These are phyloP conservation scores for Teleogryllus oceanicus DNA, from an alignment of 2,888 invertebrate species.

Conservation along the genomic window DNA sequence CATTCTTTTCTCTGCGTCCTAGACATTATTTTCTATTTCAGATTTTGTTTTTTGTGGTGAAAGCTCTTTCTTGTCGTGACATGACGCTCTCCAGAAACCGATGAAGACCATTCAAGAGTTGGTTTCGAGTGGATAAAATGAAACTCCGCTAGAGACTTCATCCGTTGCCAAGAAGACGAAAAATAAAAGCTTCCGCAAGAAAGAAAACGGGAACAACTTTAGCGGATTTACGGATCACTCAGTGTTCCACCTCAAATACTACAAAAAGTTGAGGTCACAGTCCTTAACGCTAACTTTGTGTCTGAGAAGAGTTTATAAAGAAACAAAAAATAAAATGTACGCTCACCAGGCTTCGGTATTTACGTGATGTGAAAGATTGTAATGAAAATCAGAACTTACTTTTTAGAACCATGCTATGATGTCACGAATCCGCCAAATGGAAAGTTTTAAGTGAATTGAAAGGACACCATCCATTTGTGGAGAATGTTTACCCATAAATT, in stretches of 20 bases:
- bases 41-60: background rate
- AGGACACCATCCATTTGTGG: no score
- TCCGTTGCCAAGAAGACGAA: background rate
- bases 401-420: no score
- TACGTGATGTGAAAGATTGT: no score
- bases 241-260: background rate
- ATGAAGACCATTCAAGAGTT: background rate
- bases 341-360: background rate
- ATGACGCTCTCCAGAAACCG: background rate
- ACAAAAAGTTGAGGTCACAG: background rate
- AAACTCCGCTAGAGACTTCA: background rate
- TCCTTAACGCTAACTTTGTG: no score
- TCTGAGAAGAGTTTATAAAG: conserved; percentile 18
- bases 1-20: no score
- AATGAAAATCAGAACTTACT: no score
- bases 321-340: conserved; percentile 23
- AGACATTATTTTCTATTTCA: no score
- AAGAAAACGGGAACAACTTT: conserved; percentile 12
- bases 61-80: background rate
- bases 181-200: background rate
- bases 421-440: no score
- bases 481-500: no score
- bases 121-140: background rate
- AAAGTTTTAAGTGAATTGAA: no score
- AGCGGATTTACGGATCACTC: conserved; percentile 3